These are phyloP conservation scores for Anguilla pacifica DNA, from an alignment of 2,797 vertebrate genomes.

Conservation along the genomic window DNA sequence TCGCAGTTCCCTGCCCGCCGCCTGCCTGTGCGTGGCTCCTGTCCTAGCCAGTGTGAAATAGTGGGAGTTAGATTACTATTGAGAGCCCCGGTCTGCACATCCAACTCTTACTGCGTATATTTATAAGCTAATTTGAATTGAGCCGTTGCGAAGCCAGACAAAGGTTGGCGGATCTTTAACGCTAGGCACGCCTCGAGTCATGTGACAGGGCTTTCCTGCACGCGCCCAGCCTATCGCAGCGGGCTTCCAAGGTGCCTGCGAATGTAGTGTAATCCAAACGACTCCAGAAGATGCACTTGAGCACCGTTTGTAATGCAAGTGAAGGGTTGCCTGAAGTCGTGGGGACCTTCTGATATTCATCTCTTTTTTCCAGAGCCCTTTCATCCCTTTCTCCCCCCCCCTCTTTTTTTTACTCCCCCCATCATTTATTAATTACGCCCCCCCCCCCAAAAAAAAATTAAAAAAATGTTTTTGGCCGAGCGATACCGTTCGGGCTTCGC, in stretches of 20 bases:
- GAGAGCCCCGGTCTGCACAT: constrained; percentile 1
- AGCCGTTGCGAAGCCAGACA: constrained; percentile 65
- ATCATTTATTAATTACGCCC: not conserved
- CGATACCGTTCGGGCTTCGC: constrained; percentile 41
- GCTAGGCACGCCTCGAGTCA: constrained; percentile 42
- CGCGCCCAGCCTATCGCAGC: not conserved
- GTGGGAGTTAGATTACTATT: constrained; percentile 32
- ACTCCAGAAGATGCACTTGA: not conserved
- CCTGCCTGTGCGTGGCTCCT: constrained; percentile 34
- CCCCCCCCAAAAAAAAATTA: not conserved
- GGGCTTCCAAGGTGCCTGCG: constrained; percentile 17
- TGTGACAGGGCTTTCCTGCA: constrained; percentile 14
- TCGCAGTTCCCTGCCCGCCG: constrained; percentile 34
- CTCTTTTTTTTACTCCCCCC: constrained; percentile 32
- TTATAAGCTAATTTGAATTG: constrained; percentile 55
- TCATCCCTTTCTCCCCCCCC: constrained; percentile 26
- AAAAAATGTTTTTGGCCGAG: constrained; percentile 10
- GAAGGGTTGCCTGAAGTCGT: constrained; percentile 6
- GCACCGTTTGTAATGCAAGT: constrained; percentile 10
- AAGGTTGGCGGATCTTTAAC: constrained; percentile 67
- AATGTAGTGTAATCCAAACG: constrained; percentile 30
- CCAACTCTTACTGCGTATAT: not conserved
- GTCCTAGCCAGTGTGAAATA: constrained; percentile 31
- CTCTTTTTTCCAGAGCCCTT: constrained; percentile 25
- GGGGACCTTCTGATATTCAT: not conserved